Percentiles rank a stretch among this genome's conserved stretches.
Conservation (phyloP, 2,888 invertebrate species). For the Portevinia maculata region DNA sequence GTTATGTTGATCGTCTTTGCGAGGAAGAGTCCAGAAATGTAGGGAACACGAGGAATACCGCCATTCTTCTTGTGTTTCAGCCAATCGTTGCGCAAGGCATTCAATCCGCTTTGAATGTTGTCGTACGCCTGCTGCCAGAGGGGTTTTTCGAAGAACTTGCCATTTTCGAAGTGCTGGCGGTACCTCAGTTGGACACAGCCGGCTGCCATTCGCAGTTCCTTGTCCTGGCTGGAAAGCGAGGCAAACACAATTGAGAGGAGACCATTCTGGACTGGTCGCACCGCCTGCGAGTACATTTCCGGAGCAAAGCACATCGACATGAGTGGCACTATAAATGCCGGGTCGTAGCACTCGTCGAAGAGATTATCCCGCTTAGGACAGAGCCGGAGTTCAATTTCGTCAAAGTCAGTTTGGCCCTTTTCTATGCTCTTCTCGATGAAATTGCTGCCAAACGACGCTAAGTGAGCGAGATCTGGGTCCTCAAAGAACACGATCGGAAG, state of each 20-base stretch:
- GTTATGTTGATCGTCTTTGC: constrained; percentile 85
- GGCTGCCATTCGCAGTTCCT: constrained; percentile 88
- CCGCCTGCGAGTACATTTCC: constrained; percentile 89
- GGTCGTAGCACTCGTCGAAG: constrained; percentile 88
- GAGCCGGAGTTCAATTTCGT: constrained; percentile 77
- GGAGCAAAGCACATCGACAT: constrained; percentile 89
- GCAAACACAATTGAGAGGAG: constrained; percentile 88
- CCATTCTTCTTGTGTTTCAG: constrained; percentile 80
- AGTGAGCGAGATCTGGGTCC: constrained; percentile 75
- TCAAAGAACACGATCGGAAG: constrained; percentile 78
- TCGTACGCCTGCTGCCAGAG: constrained; percentile 82
- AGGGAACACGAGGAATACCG: constrained; percentile 81
- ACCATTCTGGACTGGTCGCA: constrained; percentile 88
- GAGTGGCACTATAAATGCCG: constrained; percentile 91
- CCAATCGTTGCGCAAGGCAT: constrained; percentile 78
- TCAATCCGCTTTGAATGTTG: constrained; percentile 81
- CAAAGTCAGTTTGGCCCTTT: constrained; percentile 75
- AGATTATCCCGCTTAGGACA: constrained; percentile 79
- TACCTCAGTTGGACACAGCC: constrained; percentile 90
- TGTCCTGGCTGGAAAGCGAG: constrained; percentile 88
- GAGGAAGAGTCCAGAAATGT: constrained; percentile 80
- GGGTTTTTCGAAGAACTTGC: constrained; percentile 83
- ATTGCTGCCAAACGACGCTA: constrained; percentile 77
- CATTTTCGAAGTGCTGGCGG: constrained; percentile 89
- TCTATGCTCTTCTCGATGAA: constrained; percentile 79